phyloP scores from a whole-genome alignment of 2,888 invertebrate species.

The Isotomurus palustris region DNA sequence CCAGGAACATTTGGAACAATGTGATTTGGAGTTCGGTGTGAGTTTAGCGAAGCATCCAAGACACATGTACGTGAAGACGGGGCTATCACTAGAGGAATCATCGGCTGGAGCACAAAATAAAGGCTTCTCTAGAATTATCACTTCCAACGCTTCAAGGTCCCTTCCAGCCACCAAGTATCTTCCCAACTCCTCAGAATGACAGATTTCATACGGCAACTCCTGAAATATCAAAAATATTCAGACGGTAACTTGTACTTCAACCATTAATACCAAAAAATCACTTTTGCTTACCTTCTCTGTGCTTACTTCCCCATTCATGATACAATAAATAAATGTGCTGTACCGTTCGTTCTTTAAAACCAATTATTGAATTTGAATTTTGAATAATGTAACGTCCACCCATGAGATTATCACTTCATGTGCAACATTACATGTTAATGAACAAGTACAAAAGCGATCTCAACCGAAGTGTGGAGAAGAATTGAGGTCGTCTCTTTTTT shows the following conservation, averaged over 20 bases:
- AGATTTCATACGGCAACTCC: conserved; percentile 28
- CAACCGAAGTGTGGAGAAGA: too few relatives aligned
- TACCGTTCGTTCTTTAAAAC: background rate
- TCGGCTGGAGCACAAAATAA: conserved; percentile 35
- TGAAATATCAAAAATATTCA: background rate
- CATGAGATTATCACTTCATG: too few relatives aligned
- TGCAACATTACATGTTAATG: too few relatives aligned
- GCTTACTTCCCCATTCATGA: background rate
- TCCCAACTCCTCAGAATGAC: conserved; percentile 29
- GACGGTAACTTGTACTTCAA: background rate
- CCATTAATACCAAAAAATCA: background rate
- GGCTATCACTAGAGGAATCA: conserved; percentile 25
- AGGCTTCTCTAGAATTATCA: conserved; percentile 35
- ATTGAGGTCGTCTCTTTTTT: too few relatives aligned
- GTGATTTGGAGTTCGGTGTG: conserved; percentile 10
- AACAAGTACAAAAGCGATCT: too few relatives aligned
- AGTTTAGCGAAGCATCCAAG: conserved; percentile 35
- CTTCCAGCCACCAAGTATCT: conserved; percentile 32
- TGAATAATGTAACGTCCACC: too few relatives aligned
- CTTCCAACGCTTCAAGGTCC: conserved; percentile 27
- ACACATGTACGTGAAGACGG: conserved; percentile 33
- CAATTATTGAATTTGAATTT: background rate
- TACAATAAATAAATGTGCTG: background rate
- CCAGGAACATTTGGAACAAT: conserved; percentile 27
- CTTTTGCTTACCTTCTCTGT: background rate